phyloP scores from a whole-genome alignment of 2,113 vertebrate species.

The Calidris pugnax region DNA sequence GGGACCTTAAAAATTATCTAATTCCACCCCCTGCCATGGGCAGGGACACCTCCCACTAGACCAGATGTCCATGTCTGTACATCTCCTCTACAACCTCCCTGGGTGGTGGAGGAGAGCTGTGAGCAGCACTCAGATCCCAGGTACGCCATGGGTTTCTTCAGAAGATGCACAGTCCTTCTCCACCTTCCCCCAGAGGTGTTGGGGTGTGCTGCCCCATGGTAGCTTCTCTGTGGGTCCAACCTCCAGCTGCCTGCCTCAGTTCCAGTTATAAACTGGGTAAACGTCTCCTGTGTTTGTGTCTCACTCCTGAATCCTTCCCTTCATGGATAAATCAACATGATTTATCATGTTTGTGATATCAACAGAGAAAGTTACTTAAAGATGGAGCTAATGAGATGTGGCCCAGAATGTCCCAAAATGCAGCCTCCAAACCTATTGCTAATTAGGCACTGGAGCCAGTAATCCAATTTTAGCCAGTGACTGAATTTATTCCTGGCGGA shows the following conservation, averaged over 20 bases:
- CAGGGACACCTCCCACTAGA: neutral
- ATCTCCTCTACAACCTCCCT: no score
- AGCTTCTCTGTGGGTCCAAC: neutral
- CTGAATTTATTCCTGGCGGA: neutral
- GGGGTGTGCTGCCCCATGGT: neutral
- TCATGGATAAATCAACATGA: fast-evolving
- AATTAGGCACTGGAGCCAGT: conserved; percentile 27
- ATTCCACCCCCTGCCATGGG: neutral
- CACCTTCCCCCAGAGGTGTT: fast-evolving
- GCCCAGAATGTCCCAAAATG: neutral
- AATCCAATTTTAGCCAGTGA: conserved; percentile 28
- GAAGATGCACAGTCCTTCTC: neutral
- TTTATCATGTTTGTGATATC: no score
- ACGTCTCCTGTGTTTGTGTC: fast-evolving
- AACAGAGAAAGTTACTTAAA: neutral
- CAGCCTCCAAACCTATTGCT: neutral
- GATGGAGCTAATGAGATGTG: neutral
- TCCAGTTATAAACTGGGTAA: neutral
- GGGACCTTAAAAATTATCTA: neutral
- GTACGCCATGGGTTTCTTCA: no score
- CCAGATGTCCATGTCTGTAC: neutral
- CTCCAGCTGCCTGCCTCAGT: neutral
- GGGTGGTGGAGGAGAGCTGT: neutral
- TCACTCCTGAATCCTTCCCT: neutral
- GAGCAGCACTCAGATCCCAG: fast-evolving